Evolutionary conservation across 2,888 invertebrate genomes (phyloP).

Genomic region (Metacarcinus magister): DNA sequence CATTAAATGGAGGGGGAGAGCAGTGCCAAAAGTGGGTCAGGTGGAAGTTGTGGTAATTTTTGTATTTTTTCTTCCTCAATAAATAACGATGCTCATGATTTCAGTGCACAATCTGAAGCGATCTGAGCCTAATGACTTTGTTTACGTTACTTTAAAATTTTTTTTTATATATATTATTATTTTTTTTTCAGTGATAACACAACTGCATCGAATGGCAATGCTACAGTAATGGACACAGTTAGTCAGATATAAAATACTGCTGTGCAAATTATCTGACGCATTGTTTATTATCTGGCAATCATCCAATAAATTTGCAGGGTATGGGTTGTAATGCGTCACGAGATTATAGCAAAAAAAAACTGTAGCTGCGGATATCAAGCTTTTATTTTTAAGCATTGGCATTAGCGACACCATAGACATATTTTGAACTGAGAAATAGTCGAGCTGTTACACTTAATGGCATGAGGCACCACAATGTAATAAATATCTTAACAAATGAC

Average conservation of each 20-base stretch:
- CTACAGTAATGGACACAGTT: not conserved
- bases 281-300: not conserved
- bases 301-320: not conserved
- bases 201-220: not conserved
- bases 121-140: slow-evolving; percentile 22
- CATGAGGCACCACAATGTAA: not conserved
- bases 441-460: not conserved
- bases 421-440: not conserved
- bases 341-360: not conserved
- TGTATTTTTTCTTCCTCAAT: not conserved
- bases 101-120: not conserved
- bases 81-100: not conserved
- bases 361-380: not conserved
- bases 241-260: slow-evolving; percentile 12
- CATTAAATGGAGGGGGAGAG: not conserved
- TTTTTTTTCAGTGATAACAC: not conserved
- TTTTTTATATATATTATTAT: not conserved
- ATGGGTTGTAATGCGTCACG: not conserved
- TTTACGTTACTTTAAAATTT: not conserved
- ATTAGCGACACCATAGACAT: not conserved
- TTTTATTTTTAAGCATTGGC: not conserved
- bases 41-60: not conserved
- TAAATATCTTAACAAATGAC: slow-evolving; percentile 26
- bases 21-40: not conserved
- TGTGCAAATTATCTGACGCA: not conserved